A percentile compares a stretch with the other conserved stretches of the same genome.
Conservation (phyloP, 2,888 invertebrate species). For the Erpobdella octoculata region DNA sequence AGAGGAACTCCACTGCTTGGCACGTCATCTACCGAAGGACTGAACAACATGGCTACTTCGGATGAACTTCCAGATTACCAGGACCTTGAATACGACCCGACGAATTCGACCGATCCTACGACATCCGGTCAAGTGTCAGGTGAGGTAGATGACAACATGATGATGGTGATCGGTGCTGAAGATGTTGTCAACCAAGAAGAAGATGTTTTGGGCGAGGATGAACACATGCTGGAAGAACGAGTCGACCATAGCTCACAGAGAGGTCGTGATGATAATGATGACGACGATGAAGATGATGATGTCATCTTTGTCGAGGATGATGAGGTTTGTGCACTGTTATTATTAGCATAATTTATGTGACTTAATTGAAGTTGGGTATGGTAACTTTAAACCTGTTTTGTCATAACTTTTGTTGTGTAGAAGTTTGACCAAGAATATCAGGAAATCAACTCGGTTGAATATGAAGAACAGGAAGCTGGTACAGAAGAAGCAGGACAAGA, state of each 20-base stretch:
- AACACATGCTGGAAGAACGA: conserved; percentile 36
- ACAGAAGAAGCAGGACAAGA: neutral
- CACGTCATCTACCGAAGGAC: neutral
- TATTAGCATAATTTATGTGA: neutral
- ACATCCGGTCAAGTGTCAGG: neutral
- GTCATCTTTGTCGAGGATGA: conserved; percentile 33
- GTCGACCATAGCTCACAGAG: conserved; percentile 39
- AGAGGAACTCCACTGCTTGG: neutral
- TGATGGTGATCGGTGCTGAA: neutral
- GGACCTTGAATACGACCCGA: conserved; percentile 6
- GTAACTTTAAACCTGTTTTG: neutral
- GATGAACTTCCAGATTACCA: conserved; percentile 15
- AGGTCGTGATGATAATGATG: conserved; percentile 33
- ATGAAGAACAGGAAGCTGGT: neutral
- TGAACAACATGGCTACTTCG: neutral
- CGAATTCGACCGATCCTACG: conserved; percentile 3
- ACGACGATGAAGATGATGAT: conserved; percentile 35
- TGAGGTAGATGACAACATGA: conserved; percentile 16
- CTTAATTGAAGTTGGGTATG: neutral
- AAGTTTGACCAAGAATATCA: neutral
- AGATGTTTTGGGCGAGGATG: conserved; percentile 35
- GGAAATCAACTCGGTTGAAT: neutral
- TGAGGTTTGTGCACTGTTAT: neutral
- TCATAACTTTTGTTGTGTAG: neutral
- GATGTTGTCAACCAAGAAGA: conserved; percentile 19